phyloP scores from a whole-genome alignment of 2,888 invertebrate species.

The Drosophila nr. perissopoda region DNA sequence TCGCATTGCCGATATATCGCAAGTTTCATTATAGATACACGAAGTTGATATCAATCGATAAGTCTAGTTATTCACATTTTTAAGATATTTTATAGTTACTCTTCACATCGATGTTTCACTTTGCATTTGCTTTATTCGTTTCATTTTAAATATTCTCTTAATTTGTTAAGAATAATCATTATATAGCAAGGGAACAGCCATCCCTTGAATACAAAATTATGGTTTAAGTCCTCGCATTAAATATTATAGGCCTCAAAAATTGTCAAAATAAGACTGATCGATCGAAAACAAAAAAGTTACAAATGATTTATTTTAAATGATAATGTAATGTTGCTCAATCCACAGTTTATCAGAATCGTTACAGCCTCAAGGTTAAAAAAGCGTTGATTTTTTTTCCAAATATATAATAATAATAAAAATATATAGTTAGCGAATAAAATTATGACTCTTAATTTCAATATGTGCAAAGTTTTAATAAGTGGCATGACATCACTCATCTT shows the following conservation, averaged over 20 bases:
- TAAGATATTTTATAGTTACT: conserved; percentile 12
- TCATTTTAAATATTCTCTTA: not conserved
- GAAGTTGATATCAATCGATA: not conserved
- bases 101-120: not conserved
- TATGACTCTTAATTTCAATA: not conserved
- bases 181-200: not conserved
- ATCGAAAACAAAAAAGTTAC: not conserved
- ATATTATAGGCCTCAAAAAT: not conserved
- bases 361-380: too few species aligned
- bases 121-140: not conserved
- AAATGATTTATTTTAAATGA: not conserved
- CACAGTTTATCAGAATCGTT: not conserved
- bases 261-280: not conserved
- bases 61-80: not conserved
- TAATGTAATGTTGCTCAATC: not conserved
- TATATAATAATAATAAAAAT: not conserved
- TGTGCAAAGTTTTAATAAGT: not conserved
- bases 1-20: not conserved
- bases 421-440: not conserved
- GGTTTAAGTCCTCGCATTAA: not conserved
- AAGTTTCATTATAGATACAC: not conserved
- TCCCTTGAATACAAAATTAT: not conserved
- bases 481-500: conserved; percentile 19
- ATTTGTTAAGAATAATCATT: not conserved
- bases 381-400: not conserved